Base-by-base conservation (phyloP, 2,888 invertebrate species). In the Hyposoter dolosus region DNA sequence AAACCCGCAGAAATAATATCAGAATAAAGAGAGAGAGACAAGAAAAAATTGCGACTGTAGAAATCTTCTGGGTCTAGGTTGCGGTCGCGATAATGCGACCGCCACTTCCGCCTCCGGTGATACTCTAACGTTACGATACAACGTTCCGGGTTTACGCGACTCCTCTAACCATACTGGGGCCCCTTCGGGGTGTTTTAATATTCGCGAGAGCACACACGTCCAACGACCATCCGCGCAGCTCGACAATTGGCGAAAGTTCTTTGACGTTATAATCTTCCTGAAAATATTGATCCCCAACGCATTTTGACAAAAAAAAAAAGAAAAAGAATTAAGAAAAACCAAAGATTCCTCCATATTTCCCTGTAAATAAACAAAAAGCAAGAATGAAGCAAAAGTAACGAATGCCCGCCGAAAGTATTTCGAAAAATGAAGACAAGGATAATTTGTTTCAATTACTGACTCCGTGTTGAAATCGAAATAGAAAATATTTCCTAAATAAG, bases 41-140 rank as follows among this genome's bases (percentile, higher is more conserved):
- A 28, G 40, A 45, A 80, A 56, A 80, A 77, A 71, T 56, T 65
- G 72, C 65, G 75, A 63, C 66, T 72, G 75, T 71, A 82, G 56
- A 79, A 88, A 84, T 84, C 56, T 85, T 85, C 84, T 85, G 89
- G 89, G 88, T 89, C 89, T 89, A 89, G 89, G 88, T 87, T 89
- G 89, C 74, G 87, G 87, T 88, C 86, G 84, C 84, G 88, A 88
- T 87, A 87, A 87, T 76, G 82, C 83, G 83, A 87, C 85, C 88
- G 56, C 85, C 76, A 82, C 80, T 89, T 88, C 89, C 89, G 87
- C 72, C 82, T 86, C 86, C 87, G 87, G 79, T 86, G 87, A 88
- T 86, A 87, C 79, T 80, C 68, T 45, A 68, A 82, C 53, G 72
- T 53, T 66, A 35, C 66, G 60, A 77, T 72, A 69, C 32, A 81